Conservation (phyloP, 2,113 vertebrate species). For the Apeltes quadracus region DNA sequence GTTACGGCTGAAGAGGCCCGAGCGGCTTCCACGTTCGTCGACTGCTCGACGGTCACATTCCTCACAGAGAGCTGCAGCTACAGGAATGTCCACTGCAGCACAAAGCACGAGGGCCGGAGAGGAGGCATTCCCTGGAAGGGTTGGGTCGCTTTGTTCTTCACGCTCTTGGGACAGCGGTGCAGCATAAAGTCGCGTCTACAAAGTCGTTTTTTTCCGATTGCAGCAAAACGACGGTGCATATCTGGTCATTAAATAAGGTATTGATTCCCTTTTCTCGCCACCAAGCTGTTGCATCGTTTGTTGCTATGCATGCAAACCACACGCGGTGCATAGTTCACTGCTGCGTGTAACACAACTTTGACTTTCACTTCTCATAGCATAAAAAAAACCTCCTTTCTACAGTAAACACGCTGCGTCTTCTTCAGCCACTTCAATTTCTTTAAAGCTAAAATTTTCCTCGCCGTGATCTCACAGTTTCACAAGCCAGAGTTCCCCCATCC, state of each 20-base stretch:
- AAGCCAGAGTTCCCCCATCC: constrained; percentile 30
- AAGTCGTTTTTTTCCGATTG: neutral
- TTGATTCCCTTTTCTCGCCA: neutral
- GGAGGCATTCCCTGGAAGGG: constrained; percentile 31
- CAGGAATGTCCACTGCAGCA: constrained; percentile 70
- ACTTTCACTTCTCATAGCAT: constrained; percentile 10
- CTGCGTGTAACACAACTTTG: constrained; percentile 46
- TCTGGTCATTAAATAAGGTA: neutral
- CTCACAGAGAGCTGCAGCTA: constrained; percentile 41
- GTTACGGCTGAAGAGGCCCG: constrained; percentile 14
- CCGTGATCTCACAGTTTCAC: constrained; percentile 46
- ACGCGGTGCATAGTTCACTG: constrained; percentile 55
- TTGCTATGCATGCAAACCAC: neutral
- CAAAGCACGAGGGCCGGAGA: constrained; percentile 50
- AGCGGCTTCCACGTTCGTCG: constrained; percentile 31
- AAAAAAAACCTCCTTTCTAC: constrained; percentile 20
- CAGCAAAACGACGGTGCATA: neutral
- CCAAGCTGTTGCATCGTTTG: neutral
- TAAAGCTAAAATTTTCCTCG: constrained; percentile 23
- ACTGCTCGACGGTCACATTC: constrained; percentile 61
- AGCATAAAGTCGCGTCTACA: no score
- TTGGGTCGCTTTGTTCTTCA: constrained; percentile 8
- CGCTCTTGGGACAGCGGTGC: constrained; percentile 4
- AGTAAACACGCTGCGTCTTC: constrained; percentile 1
- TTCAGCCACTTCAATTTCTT: constrained; percentile 27